A percentile compares a stretch with the other conserved stretches of the same genome.
Conservation (phyloP, 2,888 invertebrate genomes). For the Hipparchia semele region DNA sequence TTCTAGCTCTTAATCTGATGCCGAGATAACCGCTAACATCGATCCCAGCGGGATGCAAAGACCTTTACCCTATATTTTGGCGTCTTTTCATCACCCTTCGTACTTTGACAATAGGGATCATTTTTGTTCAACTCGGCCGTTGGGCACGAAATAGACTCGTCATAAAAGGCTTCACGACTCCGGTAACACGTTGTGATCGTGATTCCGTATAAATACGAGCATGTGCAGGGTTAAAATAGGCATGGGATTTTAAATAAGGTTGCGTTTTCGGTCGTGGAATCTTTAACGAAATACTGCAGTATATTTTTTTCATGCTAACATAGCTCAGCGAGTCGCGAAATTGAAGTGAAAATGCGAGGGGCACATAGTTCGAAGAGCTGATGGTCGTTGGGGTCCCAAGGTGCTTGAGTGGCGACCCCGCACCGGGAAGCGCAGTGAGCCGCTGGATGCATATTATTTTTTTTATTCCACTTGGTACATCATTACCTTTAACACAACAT, state of each 20-base stretch:
- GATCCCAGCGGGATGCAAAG: constrained; percentile 68
- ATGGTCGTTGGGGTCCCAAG: no score
- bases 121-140: constrained; percentile 40
- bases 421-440: no score
- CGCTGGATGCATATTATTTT: no score
- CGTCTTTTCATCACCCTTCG: constrained; percentile 45
- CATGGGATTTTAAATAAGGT: constrained; percentile 38
- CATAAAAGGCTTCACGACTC: constrained; percentile 67
- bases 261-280: constrained; percentile 31
- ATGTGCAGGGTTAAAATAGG: constrained; percentile 46
- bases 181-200: constrained; percentile 69
- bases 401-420: no score
- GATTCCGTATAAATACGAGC: constrained; percentile 57
- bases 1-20: constrained; percentile 72
- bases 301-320: neutral
- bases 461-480: no score
- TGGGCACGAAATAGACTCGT: constrained; percentile 63
- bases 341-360: no score
- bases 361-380: no score
- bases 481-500: no score
- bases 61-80: constrained; percentile 48
- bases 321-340: no score
- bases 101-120: constrained; percentile 46
- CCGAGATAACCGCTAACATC: constrained; percentile 73
- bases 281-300: constrained; percentile 3